Base-by-base conservation (phyloP, 2,797 vertebrate genomes). In the Sebastes itinus region DNA sequence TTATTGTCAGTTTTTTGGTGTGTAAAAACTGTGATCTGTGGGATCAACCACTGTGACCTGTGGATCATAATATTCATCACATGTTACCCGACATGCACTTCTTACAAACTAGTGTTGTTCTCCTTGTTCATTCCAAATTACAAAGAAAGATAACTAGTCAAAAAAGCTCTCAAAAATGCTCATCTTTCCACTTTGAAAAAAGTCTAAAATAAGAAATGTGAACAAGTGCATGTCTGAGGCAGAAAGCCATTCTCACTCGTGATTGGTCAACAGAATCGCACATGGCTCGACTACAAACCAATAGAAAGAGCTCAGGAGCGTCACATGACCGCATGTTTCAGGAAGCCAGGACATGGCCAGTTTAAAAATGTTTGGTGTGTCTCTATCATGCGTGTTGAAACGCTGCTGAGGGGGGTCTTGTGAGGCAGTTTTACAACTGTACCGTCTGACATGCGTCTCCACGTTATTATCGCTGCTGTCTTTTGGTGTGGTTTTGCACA, bases 251-350 rank as follows among this genome's bases (percentile, higher is more conserved):
- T 46, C 77, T 79, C 68, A 1, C 52, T 55, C 55, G 0, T 38
- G 66, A 94, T 92, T 93, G 81, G 87, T 68, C 23, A 2, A 54
- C 5, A 1, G 6, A 20, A 10, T n/a, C 35, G 22, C 35, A 10
- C 1, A 25, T 12, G 8, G 5, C 11, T 12, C 1, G 4, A 5
- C 0, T 1, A 1, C 0, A 5, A 68, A 14, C 93, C 89, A 94
- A 91, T 88, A 30, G 55, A 1, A 77, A 32, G 1, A 9, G 38
- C 9, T 1, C 20, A 0, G 20, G 20, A 0, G 18, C 1, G 71
- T 55, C 93, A 95, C 85, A 60, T 72, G 92, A 80, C 83, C 70
- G 4, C 8, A 11, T 91, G 86, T 95, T 94, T 92, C 83, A 80
- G 95, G 94, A 95, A 95, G 90, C 82, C 2, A 0, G 1, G 8